These are phyloP conservation scores for Catharus minimus DNA, from an alignment of 2,113 vertebrate genomes.

Conservation along the genomic window DNA sequence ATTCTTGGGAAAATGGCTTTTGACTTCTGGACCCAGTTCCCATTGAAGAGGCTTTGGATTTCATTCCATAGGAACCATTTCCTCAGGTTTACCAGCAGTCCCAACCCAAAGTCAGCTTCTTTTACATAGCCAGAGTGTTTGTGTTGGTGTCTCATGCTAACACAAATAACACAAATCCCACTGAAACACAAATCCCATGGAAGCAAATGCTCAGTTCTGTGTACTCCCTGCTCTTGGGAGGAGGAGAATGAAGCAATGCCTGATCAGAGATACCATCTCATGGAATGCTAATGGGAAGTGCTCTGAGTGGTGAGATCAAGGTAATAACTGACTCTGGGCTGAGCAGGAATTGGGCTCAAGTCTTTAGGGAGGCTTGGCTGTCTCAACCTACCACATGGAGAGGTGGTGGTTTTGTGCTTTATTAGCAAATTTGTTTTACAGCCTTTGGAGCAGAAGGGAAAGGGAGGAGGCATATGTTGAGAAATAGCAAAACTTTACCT, in stretches of 20 bases:
- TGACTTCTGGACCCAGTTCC: neutral
- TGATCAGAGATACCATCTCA: neutral
- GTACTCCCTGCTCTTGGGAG: neutral
- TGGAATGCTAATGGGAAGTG: neutral
- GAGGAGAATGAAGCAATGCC: neutral
- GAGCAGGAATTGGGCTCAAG: neutral
- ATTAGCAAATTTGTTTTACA: neutral
- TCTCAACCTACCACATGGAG: neutral
- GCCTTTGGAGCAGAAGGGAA: neutral
- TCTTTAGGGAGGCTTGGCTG: neutral
- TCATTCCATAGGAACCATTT: neutral
- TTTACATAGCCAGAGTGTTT: neutral
- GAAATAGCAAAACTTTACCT: neutral
- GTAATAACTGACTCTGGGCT: neutral
- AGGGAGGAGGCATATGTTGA: accelerated
- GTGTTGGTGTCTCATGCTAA: neutral
- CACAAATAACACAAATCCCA: neutral
- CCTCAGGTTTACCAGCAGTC: neutral
- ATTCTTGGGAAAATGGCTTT: neutral
- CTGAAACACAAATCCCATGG: neutral
- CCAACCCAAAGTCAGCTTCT: neutral
- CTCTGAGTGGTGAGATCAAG: neutral
- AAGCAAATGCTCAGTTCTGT: neutral
- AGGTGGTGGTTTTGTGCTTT: neutral
- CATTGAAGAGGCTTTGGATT: neutral